Evolutionary conservation across 2,797 vertebrate genomes (phyloP).

Genomic region (Spea hammondii): DNA sequence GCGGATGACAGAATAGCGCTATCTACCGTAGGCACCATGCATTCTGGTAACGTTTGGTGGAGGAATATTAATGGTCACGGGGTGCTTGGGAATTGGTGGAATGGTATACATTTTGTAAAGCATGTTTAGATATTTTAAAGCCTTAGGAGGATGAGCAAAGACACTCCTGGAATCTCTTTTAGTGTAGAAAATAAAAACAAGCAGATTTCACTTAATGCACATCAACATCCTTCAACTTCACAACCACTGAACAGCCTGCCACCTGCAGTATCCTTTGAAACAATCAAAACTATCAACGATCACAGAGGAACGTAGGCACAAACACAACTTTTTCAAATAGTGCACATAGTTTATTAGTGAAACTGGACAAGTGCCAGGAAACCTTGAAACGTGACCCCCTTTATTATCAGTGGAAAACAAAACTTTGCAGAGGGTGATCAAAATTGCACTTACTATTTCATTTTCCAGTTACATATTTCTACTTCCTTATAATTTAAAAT

Average conservation of each 20-base stretch:
- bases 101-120: no score
- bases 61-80: no score
- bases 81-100: no score
- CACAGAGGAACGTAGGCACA: constrained; percentile 42
- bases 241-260: neutral
- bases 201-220: no score
- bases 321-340: constrained; percentile 59
- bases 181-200: neutral
- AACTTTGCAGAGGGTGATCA: constrained; percentile 62
- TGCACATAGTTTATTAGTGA: constrained; percentile 60
- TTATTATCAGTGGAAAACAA: constrained; percentile 56
- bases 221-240: neutral
- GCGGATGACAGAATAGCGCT: no score
- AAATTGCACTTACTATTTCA: constrained; percentile 70
- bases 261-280: neutral
- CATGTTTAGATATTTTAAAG: no score
- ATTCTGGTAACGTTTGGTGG: no score
- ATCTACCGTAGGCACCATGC: no score
- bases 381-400: constrained; percentile 52
- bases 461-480: constrained; percentile 48
- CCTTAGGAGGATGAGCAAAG: neutral
- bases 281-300: constrained; percentile 38
- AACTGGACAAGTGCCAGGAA: constrained; percentile 55
- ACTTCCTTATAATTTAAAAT: constrained; percentile 15
- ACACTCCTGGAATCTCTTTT: neutral